Base-by-base conservation (phyloP, 2,113 vertebrate species). In the Neotoma lepida region DNA sequence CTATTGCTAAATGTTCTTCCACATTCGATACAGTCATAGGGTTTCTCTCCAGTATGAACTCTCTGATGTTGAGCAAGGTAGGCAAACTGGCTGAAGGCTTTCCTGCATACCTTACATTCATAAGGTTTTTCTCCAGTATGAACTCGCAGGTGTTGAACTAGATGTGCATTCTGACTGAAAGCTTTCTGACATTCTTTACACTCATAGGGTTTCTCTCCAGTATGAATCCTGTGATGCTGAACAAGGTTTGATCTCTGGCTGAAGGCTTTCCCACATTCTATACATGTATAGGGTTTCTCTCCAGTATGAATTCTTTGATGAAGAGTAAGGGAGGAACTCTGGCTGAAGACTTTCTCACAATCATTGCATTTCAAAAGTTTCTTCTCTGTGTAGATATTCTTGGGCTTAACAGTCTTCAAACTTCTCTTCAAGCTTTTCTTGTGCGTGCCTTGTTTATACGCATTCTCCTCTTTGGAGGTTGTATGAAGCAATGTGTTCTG, bases 101-200 rank as follows among this genome's bases (percentile, higher is more conserved):
- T 98, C 66, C 93, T 88, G 88, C 98, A 98, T 4, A 96, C 89
- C 13, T 96, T 93, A 94, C 98, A 98, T 46, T 97, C 96, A 49
- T 97, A 98, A 61, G 98, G 97, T 77, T 97, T 97, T 70, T 98
- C 97, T 90, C 97, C 97, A 24, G 97, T 97, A 35, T 98, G 98
- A 80, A 97, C 91, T 95, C 97, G 94, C 68, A 97, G 73, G 39
- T 98, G 98, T 71, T 97, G 96, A 63, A 96, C 92, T 4, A 98
- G 96, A 41, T 97, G 96, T 80, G 96, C 96, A 70, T 95, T 94
- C 73, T 97, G 97, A 86, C 97, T 97, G 63, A 98, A 98, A 39
- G 97, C 92, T 86, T 97, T 97, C 4, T 86, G 91, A 70, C 98
- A 98, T 54, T 97, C 95, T 3, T 94, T 93, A 82, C 98, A 98